Base-by-base conservation (phyloP, 2,113 vertebrate genomes). In the Myxocyprinus asiaticus region DNA sequence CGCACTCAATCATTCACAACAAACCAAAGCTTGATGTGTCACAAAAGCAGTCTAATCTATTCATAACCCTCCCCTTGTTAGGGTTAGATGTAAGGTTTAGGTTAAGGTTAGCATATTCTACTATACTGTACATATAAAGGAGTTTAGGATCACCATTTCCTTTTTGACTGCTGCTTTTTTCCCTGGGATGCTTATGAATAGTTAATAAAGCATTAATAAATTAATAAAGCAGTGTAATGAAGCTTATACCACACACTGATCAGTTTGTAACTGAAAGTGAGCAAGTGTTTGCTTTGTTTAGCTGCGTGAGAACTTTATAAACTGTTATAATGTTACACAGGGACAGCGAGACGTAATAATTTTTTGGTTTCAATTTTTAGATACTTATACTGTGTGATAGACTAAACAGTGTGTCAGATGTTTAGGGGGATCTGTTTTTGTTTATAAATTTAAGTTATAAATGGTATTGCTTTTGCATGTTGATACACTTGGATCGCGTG, bases 1-100 rank as follows among this genome's bases (percentile, higher is more conserved):
- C 70, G 33, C 72, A 77, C 72, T 51, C 62, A 77, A 71, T 61
- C 44, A 80, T 11, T 12, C 65, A 66, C 58, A 64, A 64, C 48
- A 48, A 17, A 51, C 15, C 48, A 45, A 15, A 7, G 10, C 43
- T 72, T 62, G 22, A 47, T 50, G 4, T 17, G 71, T 77, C 48
- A 43, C 51, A 47, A 12, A 67, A 62, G 43, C 8, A 44, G 7
- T 17, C 47, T 12, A 56, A 17, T n/a, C 3, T 33, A 33, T 33
- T 33, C 22, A 33, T 33, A 33, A 33, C 11, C 8, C 12, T 17
- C 12, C 14, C 53, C 2, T 55, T 11, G 33, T 51, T 22, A 42
- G 43, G 6, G 12, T 72, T 9, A 66, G 22, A 11, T 59, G 12
- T 50, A 74, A 2, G 45, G 10, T 7, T 48, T 33, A 58, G 14